These are phyloP conservation scores for Gasterosteus aculeatus DNA, from an alignment of 2,113 vertebrate species.

Conservation along the genomic window DNA sequence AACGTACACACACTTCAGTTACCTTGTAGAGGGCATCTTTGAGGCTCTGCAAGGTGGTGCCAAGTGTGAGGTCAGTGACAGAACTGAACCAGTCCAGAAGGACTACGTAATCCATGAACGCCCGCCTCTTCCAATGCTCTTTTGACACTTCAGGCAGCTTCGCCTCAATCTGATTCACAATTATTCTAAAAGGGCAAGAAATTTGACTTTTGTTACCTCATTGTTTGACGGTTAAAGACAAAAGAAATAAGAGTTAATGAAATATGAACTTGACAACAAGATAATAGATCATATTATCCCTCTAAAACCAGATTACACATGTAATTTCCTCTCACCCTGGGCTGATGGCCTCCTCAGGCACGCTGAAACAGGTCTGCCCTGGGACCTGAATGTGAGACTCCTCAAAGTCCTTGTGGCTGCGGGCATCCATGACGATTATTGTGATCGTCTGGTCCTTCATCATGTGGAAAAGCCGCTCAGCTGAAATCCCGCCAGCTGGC, in stretches of 20 bases:
- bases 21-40: constrained; percentile 98
- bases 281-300: neutral
- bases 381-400: constrained; percentile 90
- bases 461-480: constrained; percentile 91
- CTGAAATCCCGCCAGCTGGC: constrained; percentile 85
- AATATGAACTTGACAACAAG: neutral
- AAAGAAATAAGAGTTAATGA: neutral
- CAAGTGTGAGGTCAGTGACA: constrained; percentile 86
- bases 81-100: constrained; percentile 97
- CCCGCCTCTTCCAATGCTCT: constrained; percentile 87
- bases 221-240: neutral
- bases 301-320: neutral
- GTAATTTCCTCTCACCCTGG: constrained; percentile 84
- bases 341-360: constrained; percentile 92
- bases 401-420: constrained; percentile 85
- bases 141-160: constrained; percentile 89
- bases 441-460: constrained; percentile 88
- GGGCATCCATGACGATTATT: constrained; percentile 93
- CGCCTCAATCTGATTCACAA: constrained; percentile 89
- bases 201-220: neutral
- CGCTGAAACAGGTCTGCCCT: constrained; percentile 81
- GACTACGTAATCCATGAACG: constrained; percentile 88
- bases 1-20: neutral
- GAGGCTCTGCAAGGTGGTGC: constrained; percentile 92
- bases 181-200: constrained; percentile 83